Conservation (phyloP, 2,888 invertebrate species). For the Tortricodes alternella region DNA sequence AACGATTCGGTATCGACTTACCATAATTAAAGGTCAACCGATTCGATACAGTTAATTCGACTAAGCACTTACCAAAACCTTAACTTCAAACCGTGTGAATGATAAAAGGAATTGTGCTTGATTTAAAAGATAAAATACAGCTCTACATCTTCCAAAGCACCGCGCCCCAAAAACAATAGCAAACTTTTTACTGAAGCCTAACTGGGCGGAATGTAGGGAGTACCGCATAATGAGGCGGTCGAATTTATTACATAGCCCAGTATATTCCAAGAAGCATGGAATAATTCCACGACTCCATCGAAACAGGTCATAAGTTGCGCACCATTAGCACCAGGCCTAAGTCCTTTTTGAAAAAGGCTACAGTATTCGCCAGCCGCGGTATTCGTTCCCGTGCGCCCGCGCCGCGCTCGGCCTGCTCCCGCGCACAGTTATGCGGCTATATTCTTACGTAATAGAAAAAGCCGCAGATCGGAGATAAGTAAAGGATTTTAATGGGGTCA, state of each 20-base stretch:
- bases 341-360: too few relatives aligned
- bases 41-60: too few relatives aligned
- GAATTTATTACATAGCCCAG: slow-evolving; percentile 70
- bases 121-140: not conserved
- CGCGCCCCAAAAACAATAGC: slow-evolving; percentile 42
- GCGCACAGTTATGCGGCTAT: slow-evolving; percentile 66
- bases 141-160: not conserved
- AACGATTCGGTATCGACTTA: too few relatives aligned
- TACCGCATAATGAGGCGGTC: slow-evolving; percentile 72
- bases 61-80: too few relatives aligned
- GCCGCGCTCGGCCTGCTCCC: slow-evolving; percentile 42
- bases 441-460: slow-evolving; percentile 14
- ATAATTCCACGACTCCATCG: too few relatives aligned
- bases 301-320: too few relatives aligned
- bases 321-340: too few relatives aligned
- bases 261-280: slow-evolving; percentile 72
- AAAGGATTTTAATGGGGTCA: slow-evolving; percentile 24
- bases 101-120: not conserved
- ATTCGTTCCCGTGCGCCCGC: too few relatives aligned
- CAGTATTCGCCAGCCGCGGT: too few relatives aligned
- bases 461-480: slow-evolving; percentile 28
- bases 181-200: slow-evolving; percentile 69
- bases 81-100: too few relatives aligned
- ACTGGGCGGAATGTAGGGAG: slow-evolving; percentile 74
- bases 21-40: too few relatives aligned